Base-by-base conservation (phyloP, 2,888 invertebrate genomes). In the Malacosoma neustria region DNA sequence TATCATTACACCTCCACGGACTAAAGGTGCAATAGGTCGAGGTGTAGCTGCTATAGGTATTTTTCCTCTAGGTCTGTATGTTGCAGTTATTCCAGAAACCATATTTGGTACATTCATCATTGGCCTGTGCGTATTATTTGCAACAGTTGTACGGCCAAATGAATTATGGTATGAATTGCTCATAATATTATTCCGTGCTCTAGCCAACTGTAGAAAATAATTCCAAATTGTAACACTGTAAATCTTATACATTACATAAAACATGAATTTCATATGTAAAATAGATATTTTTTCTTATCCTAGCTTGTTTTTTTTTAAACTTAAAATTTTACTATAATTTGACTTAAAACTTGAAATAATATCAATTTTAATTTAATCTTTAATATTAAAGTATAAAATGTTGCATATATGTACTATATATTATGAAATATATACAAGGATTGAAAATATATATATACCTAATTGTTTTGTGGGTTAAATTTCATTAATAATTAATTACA, bases 1-100 rank as follows among this genome's bases (percentile, higher is more conserved):
- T 51, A 90, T 88, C 68, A 91, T 86, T 74, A 90, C 87, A 31
- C 88, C 88, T 4, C 63, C 64, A 6, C 75, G 61, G 13, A 75
- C 38, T 22, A 73, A 57, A 0, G 72, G 68, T 1, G 64, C 49
- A 3, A 51, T 36, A 4, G 50, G 39, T 3, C 67, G 57, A 1
- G 64, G 50, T 2, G 62, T 50, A 15, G 58, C 44, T 1, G 57
- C 39, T 50, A 66, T 46, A 0, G 72, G 67, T 1, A 59, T 50
- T 9, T 82, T 79, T 44, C 65, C 81, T 46, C 54, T 72, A 5
- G 75, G 67, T 36, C 75, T 60, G 47, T 48, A 72, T 9, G 49
- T 39, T 2, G 56, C 44, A 39, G 45, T 51, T 11, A 51, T 45
- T 1, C 51, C 51, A 11, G 57, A 46, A 45, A 60, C 48, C 29